These are phyloP conservation scores for Maconellicoccus hirsutus DNA, from an alignment of 1,140 invertebrate species.

Conservation along the genomic window DNA sequence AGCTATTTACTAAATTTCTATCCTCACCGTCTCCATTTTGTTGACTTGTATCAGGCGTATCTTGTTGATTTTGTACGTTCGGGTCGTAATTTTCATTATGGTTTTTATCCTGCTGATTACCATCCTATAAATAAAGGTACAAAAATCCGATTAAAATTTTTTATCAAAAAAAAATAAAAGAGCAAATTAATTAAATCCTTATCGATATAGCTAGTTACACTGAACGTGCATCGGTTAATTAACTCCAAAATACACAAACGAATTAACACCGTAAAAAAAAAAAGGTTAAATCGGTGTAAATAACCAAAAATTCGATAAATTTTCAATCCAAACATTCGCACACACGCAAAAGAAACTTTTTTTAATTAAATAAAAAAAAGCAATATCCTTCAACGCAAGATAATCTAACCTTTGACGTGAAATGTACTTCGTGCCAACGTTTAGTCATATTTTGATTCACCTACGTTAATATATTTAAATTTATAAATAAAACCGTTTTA, in stretches of 20 bases:
- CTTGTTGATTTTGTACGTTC: not conserved
- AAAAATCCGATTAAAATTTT: too few relatives aligned
- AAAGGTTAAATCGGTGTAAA: not conserved
- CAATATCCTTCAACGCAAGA: not conserved
- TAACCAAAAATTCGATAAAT: not conserved
- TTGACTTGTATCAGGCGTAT: not conserved
- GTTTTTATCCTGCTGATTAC: not conserved
- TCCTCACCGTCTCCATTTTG: slow-evolving; percentile 2
- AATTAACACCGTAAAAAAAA: too few relatives aligned
- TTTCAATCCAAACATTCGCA: not conserved
- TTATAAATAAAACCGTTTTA: too few relatives aligned
- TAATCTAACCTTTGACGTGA: slow-evolving; percentile 18
- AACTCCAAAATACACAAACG: too few relatives aligned
- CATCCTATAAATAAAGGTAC: not conserved
- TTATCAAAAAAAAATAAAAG: too few relatives aligned
- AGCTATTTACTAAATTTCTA: too few relatives aligned
- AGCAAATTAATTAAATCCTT: too few relatives aligned
- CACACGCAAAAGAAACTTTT: too few relatives aligned
- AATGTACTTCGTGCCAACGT: slow-evolving; percentile 41
- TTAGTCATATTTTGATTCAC: slow-evolving; percentile 40
- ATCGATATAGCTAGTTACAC: too few relatives aligned
- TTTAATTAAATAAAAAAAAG: too few relatives aligned
- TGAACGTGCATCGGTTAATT: too few relatives aligned
- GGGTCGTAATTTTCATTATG: not conserved
- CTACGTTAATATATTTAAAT: slow-evolving; percentile 31